A percentile compares a stretch with the other conserved stretches of the same genome.
Conservation (phyloP, 1,140 invertebrate genomes). For the Megalonaias nervosa region DNA sequence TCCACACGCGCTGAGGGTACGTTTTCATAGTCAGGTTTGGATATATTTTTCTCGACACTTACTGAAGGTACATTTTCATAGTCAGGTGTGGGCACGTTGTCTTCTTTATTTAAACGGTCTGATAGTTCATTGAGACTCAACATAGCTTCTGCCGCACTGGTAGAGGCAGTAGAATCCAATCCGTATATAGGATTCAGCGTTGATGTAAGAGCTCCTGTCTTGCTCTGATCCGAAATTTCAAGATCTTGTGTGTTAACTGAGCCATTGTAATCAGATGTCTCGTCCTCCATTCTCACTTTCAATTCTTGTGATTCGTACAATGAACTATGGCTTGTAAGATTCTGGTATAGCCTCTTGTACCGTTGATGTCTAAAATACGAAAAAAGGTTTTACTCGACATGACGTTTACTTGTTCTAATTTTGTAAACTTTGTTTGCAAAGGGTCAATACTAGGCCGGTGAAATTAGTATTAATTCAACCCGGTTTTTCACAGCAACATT, state of each 20-base stretch:
- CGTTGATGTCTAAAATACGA: constrained; percentile 29
- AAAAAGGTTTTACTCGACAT: neutral
- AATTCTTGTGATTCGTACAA: constrained; percentile 52
- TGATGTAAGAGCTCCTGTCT: constrained; percentile 5
- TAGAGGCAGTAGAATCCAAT: neutral
- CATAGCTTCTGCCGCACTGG: constrained; percentile 10
- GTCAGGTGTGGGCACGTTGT: neutral
- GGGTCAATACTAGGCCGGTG: too few relatives aligned
- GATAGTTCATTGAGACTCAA: constrained; percentile 12
- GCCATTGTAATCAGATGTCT: constrained; percentile 37
- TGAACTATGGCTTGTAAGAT: constrained; percentile 38
- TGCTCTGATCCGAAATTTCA: constrained; percentile 1
- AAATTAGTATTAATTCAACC: too few relatives aligned
- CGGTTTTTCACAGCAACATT: too few relatives aligned
- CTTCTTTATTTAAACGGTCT: constrained; percentile 8
- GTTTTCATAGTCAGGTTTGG: too few relatives aligned
- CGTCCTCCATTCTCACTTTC: constrained; percentile 38
- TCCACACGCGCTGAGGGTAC: too few relatives aligned
- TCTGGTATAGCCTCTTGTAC: constrained; percentile 34
- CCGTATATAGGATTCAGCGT: neutral
- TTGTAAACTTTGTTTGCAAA: too few relatives aligned
- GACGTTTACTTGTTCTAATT: too few relatives aligned
- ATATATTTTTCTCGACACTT: too few relatives aligned
- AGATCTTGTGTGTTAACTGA: constrained; percentile 33
- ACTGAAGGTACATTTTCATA: too few relatives aligned